Evolutionary conservation across 2,113 vertebrate genomes (phyloP), one percentile per base, ranked within the genome.

Genomic region (Corydoras sp.): DNA sequence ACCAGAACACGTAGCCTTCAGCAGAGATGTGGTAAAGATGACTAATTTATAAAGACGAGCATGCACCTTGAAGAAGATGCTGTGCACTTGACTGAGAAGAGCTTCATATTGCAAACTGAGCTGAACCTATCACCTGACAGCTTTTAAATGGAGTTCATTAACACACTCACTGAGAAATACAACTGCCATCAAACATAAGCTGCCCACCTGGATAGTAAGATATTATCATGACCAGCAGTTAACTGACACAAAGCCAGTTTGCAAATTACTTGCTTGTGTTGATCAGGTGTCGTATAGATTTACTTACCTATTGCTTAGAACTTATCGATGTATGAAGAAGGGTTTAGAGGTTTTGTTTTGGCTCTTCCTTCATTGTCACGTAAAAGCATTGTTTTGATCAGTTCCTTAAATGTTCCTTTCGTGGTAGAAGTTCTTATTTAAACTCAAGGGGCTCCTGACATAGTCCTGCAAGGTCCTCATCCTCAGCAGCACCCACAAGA

Each of bases 381-480:
- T 30, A 59, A 69, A 76, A 70, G 65, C 74, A 73, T 76, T 30
- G 14, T 63, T 70, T 43, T 67, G 53, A 9, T 9, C 3, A 51
- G 66, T 72, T 69, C 54, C 58, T 73, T 15, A 60, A 62, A n/a
- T 62, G 73, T 66, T 73, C 62, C 58, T 62, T 61, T 64, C 12
- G 43, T 65, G 69, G 68, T 71, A 68, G 58, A 60, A 64, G 53
- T 65, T 51, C 69, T 15, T 49, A 51, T 72, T 43, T n/a, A 60
- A 70, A 73, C 59, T 60, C 59, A 76, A 65, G 60, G 3, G 67
- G 53, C 59, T 75, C 58, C 65, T 76, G 49, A 60, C 13, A 32
- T 62, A 35, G 59, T 79, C 65, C 73, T 73, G 62, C 51, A 35
- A 62, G 66, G 70, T 79, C 74, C 62, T 73, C 77, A 79, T 76